Evolutionary conservation across 2,888 invertebrate species (phyloP).

Genomic region (Alviniconcha strummeri): DNA sequence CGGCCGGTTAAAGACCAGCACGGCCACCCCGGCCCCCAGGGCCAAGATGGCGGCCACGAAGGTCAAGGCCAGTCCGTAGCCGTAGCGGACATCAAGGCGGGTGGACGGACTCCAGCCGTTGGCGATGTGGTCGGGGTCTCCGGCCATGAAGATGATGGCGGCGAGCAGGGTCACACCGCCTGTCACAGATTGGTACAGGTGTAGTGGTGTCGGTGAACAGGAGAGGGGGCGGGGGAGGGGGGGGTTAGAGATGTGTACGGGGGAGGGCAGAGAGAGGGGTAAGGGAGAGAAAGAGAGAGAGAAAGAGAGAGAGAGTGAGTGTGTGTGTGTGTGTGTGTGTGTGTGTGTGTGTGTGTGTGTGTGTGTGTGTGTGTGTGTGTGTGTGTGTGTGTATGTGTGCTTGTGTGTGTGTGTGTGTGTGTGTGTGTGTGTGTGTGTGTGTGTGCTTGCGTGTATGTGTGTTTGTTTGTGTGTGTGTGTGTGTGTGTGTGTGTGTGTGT

Average conservation of each 20-base stretch:
- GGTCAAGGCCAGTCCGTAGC: constrained; percentile 10
- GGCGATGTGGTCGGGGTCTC: background rate
- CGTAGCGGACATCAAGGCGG: background rate
- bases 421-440: background rate
- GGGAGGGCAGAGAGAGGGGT: no score
- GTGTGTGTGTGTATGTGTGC: background rate
- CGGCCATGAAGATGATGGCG: background rate
- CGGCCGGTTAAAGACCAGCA: constrained; percentile 6
- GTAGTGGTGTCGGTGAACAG: no score
- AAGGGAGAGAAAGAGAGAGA: background rate
- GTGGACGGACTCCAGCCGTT: background rate
- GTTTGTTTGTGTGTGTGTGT: background rate
- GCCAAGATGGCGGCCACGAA: constrained; percentile 14
- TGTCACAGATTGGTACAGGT: background rate
- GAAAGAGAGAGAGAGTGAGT: background rate
- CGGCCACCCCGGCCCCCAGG: background rate
- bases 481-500: background rate
- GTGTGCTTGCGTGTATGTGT: background rate
- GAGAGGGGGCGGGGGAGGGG: no score
- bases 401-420: background rate
- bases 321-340: background rate
- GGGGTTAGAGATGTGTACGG: no score
- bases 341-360: background rate
- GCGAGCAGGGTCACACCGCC: background rate
- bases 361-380: background rate